Evolutionary conservation across 2,113 vertebrate species (phyloP).

Genomic region (Acrocephalus kingi): DNA sequence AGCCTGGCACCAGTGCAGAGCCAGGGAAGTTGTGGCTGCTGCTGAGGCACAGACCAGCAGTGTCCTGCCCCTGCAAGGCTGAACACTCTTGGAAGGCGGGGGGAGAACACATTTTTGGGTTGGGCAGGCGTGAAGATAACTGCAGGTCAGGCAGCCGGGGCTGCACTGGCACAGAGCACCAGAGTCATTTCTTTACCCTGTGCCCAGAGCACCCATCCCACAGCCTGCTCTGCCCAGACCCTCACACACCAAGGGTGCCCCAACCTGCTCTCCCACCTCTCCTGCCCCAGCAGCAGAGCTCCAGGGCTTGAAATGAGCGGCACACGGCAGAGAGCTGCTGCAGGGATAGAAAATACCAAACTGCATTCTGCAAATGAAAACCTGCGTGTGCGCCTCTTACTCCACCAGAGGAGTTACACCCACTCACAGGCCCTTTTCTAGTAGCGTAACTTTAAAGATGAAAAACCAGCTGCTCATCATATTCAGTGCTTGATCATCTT

Average conservation of each 20-base stretch:
- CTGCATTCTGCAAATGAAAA: background rate
- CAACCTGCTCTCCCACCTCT: background rate
- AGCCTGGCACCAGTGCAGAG: background rate
- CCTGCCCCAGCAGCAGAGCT: background rate
- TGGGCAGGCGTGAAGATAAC: background rate
- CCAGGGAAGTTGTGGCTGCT: background rate
- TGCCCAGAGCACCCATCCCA: background rate
- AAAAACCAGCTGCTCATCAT: conserved; percentile 9
- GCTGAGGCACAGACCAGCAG: fast-evolving
- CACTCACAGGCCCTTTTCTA: conserved; percentile 6
- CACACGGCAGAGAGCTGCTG: background rate
- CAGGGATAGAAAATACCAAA: background rate
- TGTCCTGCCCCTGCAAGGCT: background rate
- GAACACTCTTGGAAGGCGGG: background rate
- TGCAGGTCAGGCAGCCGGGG: background rate
- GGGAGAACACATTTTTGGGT: background rate
- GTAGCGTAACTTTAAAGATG: background rate
- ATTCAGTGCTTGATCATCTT: conserved; percentile 29
- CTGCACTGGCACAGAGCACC: background rate
- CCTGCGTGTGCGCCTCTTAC: background rate
- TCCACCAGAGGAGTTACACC: background rate
- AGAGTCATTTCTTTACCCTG: background rate
- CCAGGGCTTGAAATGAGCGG: background rate
- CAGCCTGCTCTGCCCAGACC: background rate
- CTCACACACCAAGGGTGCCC: background rate